Percentiles rank a stretch among this genome's conserved stretches.
phyloP scores from a whole-genome alignment of 2,888 invertebrate genomes.

The Dasypogon diadema region DNA sequence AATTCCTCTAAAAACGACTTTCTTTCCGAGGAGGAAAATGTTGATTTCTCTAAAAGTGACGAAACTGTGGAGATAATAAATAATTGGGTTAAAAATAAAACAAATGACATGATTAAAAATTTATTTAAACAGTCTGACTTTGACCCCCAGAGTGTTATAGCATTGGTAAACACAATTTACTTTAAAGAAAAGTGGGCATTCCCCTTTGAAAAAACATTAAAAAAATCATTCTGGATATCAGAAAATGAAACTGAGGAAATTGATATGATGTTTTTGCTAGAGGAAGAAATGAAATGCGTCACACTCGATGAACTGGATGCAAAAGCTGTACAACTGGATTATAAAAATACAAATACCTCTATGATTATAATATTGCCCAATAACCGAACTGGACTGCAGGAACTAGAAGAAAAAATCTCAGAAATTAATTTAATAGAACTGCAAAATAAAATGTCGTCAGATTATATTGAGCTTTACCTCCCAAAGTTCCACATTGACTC shows the following conservation, averaged over 20 bases:
- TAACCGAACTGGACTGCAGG: slow-evolving; percentile 74
- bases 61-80: slow-evolving; percentile 75
- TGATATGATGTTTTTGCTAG: slow-evolving; percentile 70
- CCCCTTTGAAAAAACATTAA: slow-evolving; percentile 72
- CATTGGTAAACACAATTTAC: slow-evolving; percentile 86
- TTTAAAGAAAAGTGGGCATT: slow-evolving; percentile 85
- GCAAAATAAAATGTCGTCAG: slow-evolving; percentile 66
- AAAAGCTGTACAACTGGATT: slow-evolving; percentile 78
- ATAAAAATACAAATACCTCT: slow-evolving; percentile 76
- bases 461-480: slow-evolving; percentile 73
- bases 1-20: slow-evolving; percentile 74
- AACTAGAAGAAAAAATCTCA: slow-evolving; percentile 74
- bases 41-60: slow-evolving; percentile 2
- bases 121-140: slow-evolving; percentile 75
- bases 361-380: slow-evolving; percentile 84
- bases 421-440: slow-evolving; percentile 71
- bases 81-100: slow-evolving; percentile 82
- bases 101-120: slow-evolving; percentile 85
- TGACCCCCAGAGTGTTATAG: slow-evolving; percentile 72
- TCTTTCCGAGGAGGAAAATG: slow-evolving; percentile 65
- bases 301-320: slow-evolving; percentile 62
- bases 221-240: slow-evolving; percentile 76
- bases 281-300: not conserved
- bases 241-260: slow-evolving; percentile 71
- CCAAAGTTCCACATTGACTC: slow-evolving; percentile 89